These are phyloP conservation scores for Hormiphora californensis DNA, from an alignment of 37 sponge, comb jelly and placozoan species.

Conservation along the genomic window DNA sequence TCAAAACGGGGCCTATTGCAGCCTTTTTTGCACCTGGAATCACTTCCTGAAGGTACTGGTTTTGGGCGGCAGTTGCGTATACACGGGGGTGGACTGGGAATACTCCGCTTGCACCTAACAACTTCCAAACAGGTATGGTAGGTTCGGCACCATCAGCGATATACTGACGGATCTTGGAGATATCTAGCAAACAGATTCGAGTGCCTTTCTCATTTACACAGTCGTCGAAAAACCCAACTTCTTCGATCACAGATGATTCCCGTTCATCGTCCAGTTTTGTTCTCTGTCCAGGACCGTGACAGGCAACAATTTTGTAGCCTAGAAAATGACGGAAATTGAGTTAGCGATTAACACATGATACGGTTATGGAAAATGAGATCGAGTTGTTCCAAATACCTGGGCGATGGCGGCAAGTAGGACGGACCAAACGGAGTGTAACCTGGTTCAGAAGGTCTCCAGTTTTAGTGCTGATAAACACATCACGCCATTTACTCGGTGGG, in stretches of 20 bases:
- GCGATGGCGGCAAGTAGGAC: background rate
- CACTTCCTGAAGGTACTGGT: background rate
- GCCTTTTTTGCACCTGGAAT: background rate
- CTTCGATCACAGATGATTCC: background rate
- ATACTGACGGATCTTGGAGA: constrained; percentile 8
- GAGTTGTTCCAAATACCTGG: no score
- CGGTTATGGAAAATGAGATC: no score
- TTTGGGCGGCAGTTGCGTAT: background rate
- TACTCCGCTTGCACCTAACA: constrained; percentile 33
- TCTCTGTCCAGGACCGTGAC: constrained; percentile 44
- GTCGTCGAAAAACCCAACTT: constrained; percentile 43
- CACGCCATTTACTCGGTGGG: constrained; percentile 55
- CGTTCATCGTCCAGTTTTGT: background rate
- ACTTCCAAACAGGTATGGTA: constrained; percentile 41
- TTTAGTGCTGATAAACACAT: background rate
- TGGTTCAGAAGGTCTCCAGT: background rate
- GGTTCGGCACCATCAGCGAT: constrained; percentile 45
- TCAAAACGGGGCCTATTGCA: no score
- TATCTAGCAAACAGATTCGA: constrained; percentile 6
- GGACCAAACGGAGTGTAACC: background rate
- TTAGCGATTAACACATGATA: no score
- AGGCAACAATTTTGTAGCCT: constrained; percentile 19
- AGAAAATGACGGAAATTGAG: background rate
- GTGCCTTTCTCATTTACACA: background rate
- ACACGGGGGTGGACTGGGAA: constrained; percentile 42